These are phyloP conservation scores for Heliconius erato DNA, from an alignment of 2,888 invertebrate genomes.

Conservation along the genomic window DNA sequence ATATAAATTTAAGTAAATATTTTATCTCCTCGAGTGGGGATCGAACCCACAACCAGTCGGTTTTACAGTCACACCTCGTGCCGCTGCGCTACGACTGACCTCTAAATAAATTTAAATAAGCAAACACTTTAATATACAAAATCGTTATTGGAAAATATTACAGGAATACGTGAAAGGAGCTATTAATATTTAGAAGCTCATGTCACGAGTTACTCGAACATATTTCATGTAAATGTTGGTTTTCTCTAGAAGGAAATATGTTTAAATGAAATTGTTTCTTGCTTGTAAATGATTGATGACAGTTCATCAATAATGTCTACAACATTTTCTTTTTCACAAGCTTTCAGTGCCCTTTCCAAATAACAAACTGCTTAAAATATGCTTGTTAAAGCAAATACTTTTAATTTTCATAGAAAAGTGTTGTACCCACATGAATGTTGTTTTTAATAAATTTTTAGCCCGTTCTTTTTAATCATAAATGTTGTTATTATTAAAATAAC, in stretches of 20 bases:
- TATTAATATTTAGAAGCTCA: constrained; percentile 11
- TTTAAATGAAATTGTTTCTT: constrained; percentile 24
- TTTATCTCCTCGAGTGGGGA: no score
- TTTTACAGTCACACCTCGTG: no score
- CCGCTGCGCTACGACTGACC: no score
- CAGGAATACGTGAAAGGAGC: not conserved
- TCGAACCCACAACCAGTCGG: no score
- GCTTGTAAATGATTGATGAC: constrained; percentile 27
- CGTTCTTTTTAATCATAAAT: not conserved
- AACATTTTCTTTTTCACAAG: constrained; percentile 16
- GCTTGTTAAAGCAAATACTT: not conserved
- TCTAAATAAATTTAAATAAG: not conserved
- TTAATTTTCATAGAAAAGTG: not conserved
- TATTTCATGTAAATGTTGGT: constrained; percentile 9
- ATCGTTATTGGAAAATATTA: not conserved
- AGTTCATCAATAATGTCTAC: constrained; percentile 29
- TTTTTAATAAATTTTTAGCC: not conserved
- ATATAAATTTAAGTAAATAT: no score
- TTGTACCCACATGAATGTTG: not conserved
- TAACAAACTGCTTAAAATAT: constrained; percentile 6
- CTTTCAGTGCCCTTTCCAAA: not conserved
- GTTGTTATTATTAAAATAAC: not conserved
- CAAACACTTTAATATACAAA: not conserved
- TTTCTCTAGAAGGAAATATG: constrained; percentile 1
- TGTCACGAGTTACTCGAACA: constrained; percentile 11